Conservation (phyloP, 2,113 vertebrate species). For the Istiophorus platypterus region DNA sequence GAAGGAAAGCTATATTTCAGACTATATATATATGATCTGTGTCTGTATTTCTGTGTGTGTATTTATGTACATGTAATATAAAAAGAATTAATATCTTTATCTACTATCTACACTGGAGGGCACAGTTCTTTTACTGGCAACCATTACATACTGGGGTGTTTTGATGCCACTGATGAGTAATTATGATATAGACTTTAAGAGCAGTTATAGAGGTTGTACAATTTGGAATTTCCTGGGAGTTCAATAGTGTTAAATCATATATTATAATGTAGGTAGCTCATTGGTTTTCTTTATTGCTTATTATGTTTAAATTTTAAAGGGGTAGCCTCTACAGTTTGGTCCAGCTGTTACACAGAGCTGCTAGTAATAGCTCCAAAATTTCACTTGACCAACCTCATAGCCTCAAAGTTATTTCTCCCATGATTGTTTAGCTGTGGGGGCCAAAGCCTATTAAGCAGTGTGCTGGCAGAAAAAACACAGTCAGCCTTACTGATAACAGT, state of each 20-base stretch:
- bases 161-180: neutral
- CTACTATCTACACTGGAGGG: conserved; percentile 40
- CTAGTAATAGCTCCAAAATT: conserved; percentile 44
- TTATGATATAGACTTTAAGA: neutral
- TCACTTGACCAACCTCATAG: conserved; percentile 56
- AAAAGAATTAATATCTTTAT: conserved; percentile 35
- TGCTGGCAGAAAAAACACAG: conserved; percentile 68
- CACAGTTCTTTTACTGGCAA: conserved; percentile 6
- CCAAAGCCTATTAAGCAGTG: conserved; percentile 66
- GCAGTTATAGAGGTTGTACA: neutral
- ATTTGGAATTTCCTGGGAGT: neutral
- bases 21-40: too few relatives aligned
- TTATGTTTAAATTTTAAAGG: conserved; percentile 17
- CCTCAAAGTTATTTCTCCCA: conserved; percentile 62
- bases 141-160: neutral
- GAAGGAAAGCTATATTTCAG: too few relatives aligned
- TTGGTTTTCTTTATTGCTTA: neutral
- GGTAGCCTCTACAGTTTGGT: neutral
- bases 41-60: too few relatives aligned
- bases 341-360: conserved; percentile 37
- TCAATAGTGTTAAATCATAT: neutral
- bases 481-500: conserved; percentile 53
- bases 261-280: neutral
- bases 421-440: conserved; percentile 64
- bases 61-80: too few relatives aligned